Evolutionary conservation across 2,113 vertebrate genomes (phyloP).

Genomic region (Turdus rufiventris): DNA sequence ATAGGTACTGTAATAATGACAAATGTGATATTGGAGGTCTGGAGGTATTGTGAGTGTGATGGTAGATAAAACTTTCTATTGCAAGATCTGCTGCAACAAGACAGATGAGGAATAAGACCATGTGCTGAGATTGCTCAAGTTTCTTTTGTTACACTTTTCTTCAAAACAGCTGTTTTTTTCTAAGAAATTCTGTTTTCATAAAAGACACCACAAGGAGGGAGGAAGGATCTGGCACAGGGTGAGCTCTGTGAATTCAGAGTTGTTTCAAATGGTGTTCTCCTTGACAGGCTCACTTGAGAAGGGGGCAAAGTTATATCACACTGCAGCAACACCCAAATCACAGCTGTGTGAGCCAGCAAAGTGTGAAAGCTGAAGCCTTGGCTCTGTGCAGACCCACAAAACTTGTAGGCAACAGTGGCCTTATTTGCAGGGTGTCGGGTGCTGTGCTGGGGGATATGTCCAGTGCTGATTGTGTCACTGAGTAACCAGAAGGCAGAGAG

Average conservation of each 20-base stretch:
- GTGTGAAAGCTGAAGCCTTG: not conserved
- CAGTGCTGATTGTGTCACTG: not conserved
- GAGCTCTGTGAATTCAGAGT: not conserved
- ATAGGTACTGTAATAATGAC: not conserved
- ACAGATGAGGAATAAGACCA: not conserved
- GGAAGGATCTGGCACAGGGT: not conserved
- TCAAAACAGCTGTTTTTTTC: not conserved
- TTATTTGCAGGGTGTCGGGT: not conserved
- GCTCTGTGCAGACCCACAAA: not conserved
- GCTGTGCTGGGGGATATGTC: not conserved
- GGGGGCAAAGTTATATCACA: not conserved
- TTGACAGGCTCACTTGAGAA: not conserved
- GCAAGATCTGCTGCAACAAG: not conserved
- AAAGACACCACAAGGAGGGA: not conserved
- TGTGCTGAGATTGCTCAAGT: not conserved
- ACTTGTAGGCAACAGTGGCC: not conserved
- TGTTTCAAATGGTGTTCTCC: not conserved
- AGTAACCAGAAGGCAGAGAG: not conserved
- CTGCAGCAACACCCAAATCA: not conserved
- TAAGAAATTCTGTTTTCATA: not conserved
- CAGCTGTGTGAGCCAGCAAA: not conserved
- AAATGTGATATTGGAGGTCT: not conserved
- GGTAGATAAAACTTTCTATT: not conserved
- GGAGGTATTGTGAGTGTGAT: not conserved
- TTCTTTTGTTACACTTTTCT: not conserved